These are phyloP conservation scores for Phenganax marumi DNA, from an alignment of 92 coral and sea anemone genomes.

Conservation along the genomic window DNA sequence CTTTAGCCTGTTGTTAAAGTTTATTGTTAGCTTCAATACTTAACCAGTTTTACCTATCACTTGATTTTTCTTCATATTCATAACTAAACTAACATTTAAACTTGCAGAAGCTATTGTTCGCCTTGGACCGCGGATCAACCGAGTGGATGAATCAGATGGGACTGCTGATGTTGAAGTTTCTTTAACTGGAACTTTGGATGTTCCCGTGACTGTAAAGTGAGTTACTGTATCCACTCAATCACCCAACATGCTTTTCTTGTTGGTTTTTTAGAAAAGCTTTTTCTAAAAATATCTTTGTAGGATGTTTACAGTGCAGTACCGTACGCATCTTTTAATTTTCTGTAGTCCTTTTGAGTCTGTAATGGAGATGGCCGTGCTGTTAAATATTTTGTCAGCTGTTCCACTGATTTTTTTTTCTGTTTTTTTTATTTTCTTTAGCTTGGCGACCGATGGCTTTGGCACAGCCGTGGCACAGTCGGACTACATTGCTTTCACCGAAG, in stretches of 20 bases:
- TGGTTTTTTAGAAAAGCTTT: too few species aligned
- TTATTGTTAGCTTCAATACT: too few species aligned
- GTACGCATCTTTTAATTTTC: too few species aligned
- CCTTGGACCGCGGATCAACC: neutral
- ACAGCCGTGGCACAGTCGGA: neutral
- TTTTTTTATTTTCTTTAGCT: neutral
- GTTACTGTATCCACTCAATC: neutral
- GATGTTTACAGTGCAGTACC: too few species aligned
- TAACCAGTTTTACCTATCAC: too few species aligned
- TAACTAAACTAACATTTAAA: neutral
- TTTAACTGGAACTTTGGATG: slow-evolving; percentile 19
- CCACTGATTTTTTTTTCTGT: neutral
- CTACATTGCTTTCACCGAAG: neutral
- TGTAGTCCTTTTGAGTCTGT: neutral
- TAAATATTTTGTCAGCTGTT: neutral
- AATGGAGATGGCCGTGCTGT: neutral
- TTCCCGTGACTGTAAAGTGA: slow-evolving; percentile 26
- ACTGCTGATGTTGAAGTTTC: neutral
- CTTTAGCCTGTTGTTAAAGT: too few species aligned
- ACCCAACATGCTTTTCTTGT: neutral
- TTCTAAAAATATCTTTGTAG: too few species aligned
- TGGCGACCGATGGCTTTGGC: neutral
- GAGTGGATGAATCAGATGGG: neutral
- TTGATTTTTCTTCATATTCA: neutral
- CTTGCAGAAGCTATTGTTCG: slow-evolving; percentile 6